Percentiles rank a stretch among this genome's conserved stretches.
Evolutionary conservation across 1,140 invertebrate species (phyloP).

Genomic region (Temnothorax longispinosus): DNA sequence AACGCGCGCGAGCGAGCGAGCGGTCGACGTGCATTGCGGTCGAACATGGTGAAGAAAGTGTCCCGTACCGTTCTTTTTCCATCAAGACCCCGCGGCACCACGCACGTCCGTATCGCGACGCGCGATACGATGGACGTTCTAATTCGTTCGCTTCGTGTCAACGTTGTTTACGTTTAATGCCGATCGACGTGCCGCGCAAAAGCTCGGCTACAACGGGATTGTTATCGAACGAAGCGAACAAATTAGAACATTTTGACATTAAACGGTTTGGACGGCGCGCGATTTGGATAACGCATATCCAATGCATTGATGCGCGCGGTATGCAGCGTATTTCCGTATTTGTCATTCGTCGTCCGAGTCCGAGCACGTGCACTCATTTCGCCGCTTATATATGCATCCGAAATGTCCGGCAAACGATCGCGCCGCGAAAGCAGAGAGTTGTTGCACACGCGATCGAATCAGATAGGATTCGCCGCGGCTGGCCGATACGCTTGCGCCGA

Average conservation of each 20-base stretch:
- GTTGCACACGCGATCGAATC: slow-evolving; percentile 26
- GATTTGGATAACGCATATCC: background rate
- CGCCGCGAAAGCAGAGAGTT: background rate
- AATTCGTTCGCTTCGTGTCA: background rate
- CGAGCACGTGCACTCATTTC: background rate
- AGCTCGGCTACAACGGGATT: background rate
- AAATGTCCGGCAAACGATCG: background rate
- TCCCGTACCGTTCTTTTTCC: slow-evolving; percentile 37
- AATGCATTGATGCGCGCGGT: background rate
- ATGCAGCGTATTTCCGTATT: too few relatives aligned
- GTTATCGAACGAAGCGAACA: too few relatives aligned
- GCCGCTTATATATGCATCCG: background rate
- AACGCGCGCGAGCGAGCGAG: background rate
- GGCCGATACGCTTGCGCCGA: slow-evolving; percentile 39
- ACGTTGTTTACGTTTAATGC: background rate
- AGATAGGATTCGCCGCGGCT: background rate
- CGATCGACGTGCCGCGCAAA: background rate
- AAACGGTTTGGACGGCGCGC: too few relatives aligned
- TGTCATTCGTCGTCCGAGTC: too few relatives aligned
- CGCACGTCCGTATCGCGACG: background rate
- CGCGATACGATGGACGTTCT: background rate
- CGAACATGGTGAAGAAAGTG: slow-evolving; percentile 60
- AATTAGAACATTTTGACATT: too few relatives aligned
- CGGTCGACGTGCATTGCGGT: slow-evolving; percentile 4
- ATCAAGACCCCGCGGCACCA: background rate